phyloP scores from a whole-genome alignment of 1,140 invertebrate species.

The Aphelenchoides fujianensis region DNA sequence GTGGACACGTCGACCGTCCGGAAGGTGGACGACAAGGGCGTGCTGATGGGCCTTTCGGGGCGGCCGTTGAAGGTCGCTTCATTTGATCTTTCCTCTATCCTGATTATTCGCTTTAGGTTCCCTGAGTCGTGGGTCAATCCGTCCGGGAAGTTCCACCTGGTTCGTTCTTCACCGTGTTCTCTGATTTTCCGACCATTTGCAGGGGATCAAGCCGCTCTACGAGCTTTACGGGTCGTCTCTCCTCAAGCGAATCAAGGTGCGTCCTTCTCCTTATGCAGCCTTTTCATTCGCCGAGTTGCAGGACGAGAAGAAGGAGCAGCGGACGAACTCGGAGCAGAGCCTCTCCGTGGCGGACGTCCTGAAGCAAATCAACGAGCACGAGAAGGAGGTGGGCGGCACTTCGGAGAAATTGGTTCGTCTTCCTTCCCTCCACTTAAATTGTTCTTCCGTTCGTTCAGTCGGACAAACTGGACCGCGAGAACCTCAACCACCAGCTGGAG shows the following conservation, averaged over 20 bases:
- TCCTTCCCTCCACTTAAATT: no score
- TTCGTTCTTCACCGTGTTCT: slow-evolving; percentile 72
- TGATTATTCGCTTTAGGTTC: slow-evolving; percentile 70
- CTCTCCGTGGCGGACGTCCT: slow-evolving; percentile 73
- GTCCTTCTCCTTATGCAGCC: background rate
- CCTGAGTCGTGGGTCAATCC: slow-evolving; percentile 79
- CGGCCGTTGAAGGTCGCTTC: slow-evolving; percentile 76
- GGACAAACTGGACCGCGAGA: slow-evolving; percentile 82
- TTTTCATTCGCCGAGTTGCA: slow-evolving; percentile 56
- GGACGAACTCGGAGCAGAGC: slow-evolving; percentile 81
- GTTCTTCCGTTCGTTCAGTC: no score
- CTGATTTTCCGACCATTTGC: no score
- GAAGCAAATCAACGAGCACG: slow-evolving; percentile 70
- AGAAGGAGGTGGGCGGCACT: slow-evolving; percentile 63
- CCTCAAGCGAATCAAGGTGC: slow-evolving; percentile 72
- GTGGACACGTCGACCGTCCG: slow-evolving; percentile 81
- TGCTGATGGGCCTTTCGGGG: slow-evolving; percentile 80
- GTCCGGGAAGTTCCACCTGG: slow-evolving; percentile 68
- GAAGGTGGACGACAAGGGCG: slow-evolving; percentile 70
- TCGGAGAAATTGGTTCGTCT: slow-evolving; percentile 62
- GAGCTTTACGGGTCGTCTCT: slow-evolving; percentile 81
- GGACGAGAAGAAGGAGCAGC: slow-evolving; percentile 76
- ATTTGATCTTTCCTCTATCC: background rate
- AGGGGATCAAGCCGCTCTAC: slow-evolving; percentile 81
- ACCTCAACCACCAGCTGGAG: slow-evolving; percentile 81